phyloP scores from a whole-genome alignment of 2,888 invertebrate genomes.

The Erebia epiphron region DNA sequence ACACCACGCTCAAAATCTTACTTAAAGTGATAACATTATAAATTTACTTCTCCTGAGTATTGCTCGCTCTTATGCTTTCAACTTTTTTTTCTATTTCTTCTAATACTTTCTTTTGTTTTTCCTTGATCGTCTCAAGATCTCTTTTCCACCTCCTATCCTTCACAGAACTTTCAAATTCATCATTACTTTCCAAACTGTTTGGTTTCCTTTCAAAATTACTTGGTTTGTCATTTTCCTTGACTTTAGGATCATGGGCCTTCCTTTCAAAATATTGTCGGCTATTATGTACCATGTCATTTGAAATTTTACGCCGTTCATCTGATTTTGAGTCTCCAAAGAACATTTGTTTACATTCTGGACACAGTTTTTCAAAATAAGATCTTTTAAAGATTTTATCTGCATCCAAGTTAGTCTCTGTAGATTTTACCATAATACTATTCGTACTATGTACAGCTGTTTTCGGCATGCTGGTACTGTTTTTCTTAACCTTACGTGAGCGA shows the following conservation, averaged over 20 bases:
- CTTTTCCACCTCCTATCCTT: constrained; percentile 33
- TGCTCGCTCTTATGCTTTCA: constrained; percentile 31
- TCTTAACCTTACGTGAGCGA: constrained; percentile 30
- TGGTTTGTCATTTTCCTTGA: constrained; percentile 10
- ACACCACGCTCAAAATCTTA: constrained; percentile 10
- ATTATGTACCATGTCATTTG: constrained; percentile 36
- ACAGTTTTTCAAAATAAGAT: constrained; percentile 38
- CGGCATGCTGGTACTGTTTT: constrained; percentile 21
- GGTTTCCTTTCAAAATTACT: constrained; percentile 17
- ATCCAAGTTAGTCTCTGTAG: constrained; percentile 16
- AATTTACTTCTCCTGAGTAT: constrained; percentile 16
- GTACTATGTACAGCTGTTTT: constrained; percentile 16
- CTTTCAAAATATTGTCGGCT: constrained; percentile 38
- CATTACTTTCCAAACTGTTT: constrained; percentile 16
- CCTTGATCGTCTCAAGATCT: constrained; percentile 28
- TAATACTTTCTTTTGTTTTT: constrained; percentile 37
- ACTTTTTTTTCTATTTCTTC: constrained; percentile 35
- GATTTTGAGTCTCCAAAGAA: constrained; percentile 23
- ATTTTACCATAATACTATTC: constrained; percentile 7
- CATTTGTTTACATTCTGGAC: constrained; percentile 38
- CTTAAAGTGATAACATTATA: background rate
- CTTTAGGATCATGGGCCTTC: constrained; percentile 12
- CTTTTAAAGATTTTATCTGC: constrained; percentile 37
- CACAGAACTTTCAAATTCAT: constrained; percentile 13
- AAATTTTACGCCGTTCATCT: constrained; percentile 11